A percentile compares a stretch with the other conserved stretches of the same genome.
These are phyloP conservation scores for Callocephalon fimbriatum DNA, from an alignment of 2,113 vertebrate genomes.

Conservation along the genomic window DNA sequence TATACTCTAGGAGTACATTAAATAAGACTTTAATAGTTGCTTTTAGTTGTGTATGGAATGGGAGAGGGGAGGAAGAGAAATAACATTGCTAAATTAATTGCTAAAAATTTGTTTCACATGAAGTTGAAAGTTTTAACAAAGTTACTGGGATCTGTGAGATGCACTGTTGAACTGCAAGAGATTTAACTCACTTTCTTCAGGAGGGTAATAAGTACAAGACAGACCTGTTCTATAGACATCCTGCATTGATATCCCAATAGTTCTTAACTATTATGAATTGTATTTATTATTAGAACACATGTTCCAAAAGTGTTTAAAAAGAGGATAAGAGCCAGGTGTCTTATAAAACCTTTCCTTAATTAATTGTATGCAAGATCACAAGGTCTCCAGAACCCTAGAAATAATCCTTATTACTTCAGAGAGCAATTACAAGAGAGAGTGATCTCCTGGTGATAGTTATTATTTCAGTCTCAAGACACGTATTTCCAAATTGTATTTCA, in stretches of 20 bases:
- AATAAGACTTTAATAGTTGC: background rate
- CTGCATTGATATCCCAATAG: background rate
- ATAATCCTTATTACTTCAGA: conserved; percentile 22
- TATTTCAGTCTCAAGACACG: background rate
- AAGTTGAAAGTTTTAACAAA: background rate
- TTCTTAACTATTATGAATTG: background rate
- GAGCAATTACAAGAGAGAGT: background rate
- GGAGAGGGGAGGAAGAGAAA: background rate
- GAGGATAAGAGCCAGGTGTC: background rate
- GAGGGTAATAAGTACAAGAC: background rate
- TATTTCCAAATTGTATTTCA: background rate
- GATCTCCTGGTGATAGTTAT: background rate
- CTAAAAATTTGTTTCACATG: background rate
- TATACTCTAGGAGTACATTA: background rate
- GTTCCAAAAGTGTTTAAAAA: background rate
- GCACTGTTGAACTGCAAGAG: background rate
- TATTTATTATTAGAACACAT: background rate
- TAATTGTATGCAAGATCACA: background rate
- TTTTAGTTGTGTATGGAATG: background rate
- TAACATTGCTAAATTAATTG: background rate
- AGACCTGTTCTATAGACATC: background rate
- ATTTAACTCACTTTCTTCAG: background rate
- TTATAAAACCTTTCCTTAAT: background rate
- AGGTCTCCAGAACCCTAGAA: background rate
- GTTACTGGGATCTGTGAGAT: background rate